phyloP scores from a whole-genome alignment of 2,888 invertebrate species.

The Drosophila rubida region DNA sequence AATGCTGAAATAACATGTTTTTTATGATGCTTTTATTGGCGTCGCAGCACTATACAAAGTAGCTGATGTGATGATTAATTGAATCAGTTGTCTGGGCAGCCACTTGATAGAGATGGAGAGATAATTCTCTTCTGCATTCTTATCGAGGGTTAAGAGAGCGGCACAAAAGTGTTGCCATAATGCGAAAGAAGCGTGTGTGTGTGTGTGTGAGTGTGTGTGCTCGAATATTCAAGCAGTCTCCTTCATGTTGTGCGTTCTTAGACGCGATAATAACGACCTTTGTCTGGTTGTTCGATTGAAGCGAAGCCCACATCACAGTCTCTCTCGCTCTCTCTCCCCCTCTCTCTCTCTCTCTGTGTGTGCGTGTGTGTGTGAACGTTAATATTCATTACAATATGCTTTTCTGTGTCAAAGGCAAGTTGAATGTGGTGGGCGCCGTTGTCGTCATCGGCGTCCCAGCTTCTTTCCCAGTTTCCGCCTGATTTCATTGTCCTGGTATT shows the following conservation, averaged over 20 bases:
- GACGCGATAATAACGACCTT: not conserved
- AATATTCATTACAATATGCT: conserved; percentile 68
- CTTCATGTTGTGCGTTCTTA: not conserved
- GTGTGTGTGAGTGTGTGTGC: not conserved
- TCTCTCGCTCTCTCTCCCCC: not conserved
- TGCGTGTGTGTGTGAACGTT: conserved; percentile 34
- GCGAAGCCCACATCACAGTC: not conserved
- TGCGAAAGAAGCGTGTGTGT: not conserved
- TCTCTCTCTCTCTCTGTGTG: not conserved
- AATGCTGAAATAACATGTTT: no score
- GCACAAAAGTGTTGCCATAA: not conserved
- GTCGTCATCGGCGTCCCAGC: conserved; percentile 12
- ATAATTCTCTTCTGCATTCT: not conserved
- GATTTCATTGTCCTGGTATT: conserved; percentile 45
- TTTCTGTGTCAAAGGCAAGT: conserved; percentile 60
- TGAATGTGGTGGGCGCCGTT: conserved; percentile 6
- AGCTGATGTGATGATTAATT: no score
- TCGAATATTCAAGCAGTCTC: not conserved
- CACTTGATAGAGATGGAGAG: not conserved
- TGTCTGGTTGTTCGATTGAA: conserved; percentile 11
- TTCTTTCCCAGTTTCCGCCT: conserved; percentile 29
- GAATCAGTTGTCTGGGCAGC: no score
- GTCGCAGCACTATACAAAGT: no score
- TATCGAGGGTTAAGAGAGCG: not conserved
- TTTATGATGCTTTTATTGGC: no score